phyloP scores from a whole-genome alignment of 2,113 vertebrate species.

The Epinephelus moara region DNA sequence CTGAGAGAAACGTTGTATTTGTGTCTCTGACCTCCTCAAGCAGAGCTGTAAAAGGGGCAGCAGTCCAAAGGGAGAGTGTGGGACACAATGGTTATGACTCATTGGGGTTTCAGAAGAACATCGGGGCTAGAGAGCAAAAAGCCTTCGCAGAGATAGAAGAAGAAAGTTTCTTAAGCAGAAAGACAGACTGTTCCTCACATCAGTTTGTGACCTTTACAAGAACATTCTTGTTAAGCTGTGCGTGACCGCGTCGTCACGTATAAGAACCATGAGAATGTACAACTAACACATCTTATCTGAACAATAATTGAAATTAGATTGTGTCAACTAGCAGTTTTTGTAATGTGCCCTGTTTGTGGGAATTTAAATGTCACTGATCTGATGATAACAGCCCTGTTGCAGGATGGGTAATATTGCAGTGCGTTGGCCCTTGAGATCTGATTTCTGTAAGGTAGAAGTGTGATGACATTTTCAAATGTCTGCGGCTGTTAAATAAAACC shows the following conservation, averaged over 20 bases:
- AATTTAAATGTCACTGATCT: conserved; percentile 28
- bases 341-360: background rate
- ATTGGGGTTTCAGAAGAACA: conserved; percentile 31
- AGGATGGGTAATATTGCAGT: background rate
- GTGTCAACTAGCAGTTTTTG: background rate
- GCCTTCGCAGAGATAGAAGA: background rate
- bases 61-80: conserved; percentile 11
- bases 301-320: conserved; percentile 7
- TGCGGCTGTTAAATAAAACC: background rate
- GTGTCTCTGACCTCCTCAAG: conserved; percentile 18
- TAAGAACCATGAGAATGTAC: background rate
- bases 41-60: conserved; percentile 5
- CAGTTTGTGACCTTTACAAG: conserved; percentile 35
- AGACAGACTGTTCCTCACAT: background rate
- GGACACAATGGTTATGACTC: conserved; percentile 14
- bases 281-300: background rate
- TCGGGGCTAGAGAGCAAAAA: background rate
- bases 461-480: conserved; percentile 25
- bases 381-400: conserved; percentile 7
- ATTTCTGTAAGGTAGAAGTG: background rate
- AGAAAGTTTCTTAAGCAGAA: background rate
- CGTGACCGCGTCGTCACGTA: background rate
- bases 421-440: background rate
- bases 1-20: conserved; percentile 18
- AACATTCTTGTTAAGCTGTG: background rate